Percentiles rank a stretch among this genome's conserved stretches.
Conservation (phyloP, 2,797 vertebrate genomes). For the Harpagifer antarcticus region DNA sequence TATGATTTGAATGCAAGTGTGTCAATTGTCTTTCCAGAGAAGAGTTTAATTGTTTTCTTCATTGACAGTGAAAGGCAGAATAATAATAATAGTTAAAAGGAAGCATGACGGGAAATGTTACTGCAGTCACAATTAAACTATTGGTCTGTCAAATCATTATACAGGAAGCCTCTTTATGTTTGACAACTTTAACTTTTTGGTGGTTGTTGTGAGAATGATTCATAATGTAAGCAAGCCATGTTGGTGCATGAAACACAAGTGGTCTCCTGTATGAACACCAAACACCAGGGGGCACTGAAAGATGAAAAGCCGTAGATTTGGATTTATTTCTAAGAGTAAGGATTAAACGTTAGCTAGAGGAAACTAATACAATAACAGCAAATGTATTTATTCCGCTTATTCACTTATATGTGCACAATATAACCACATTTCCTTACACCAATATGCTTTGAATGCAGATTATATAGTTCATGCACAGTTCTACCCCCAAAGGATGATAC, state of each 20-base stretch:
- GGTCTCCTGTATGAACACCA: background rate
- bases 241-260: background rate
- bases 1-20: too few species aligned
- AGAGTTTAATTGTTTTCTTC: background rate
- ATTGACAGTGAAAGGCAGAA: background rate
- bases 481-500: background rate
- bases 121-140: background rate
- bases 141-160: background rate
- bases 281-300: background rate
- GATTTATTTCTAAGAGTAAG: background rate
- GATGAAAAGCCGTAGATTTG: background rate
- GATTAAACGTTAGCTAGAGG: background rate
- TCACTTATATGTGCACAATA: background rate
- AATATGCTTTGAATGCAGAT: background rate
- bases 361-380: background rate
- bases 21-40: too few species aligned
- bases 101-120: constrained; percentile 7
- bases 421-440: background rate
- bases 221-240: background rate
- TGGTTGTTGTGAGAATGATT: background rate
- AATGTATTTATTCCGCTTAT: background rate
- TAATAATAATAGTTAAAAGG: background rate
- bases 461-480: background rate
- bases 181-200: background rate
- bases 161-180: background rate